Percentiles rank a stretch among this genome's conserved stretches.
Evolutionary conservation across 2,888 invertebrate genomes (phyloP).

Genomic region (Mantis religiosa): DNA sequence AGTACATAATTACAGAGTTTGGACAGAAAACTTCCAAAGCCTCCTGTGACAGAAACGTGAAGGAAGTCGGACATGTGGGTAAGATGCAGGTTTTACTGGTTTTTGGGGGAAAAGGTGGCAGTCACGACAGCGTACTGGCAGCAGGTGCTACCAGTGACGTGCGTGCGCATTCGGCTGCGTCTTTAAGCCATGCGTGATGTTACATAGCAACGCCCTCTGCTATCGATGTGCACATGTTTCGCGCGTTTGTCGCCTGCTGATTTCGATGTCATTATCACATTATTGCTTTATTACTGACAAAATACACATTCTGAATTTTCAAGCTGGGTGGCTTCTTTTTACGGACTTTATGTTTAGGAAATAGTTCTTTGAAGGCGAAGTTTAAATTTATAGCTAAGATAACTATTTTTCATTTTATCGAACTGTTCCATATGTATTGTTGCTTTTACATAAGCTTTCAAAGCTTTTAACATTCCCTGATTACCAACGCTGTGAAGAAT

Average conservation of each 20-base stretch:
- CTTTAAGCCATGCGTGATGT: not conserved
- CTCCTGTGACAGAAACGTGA: not conserved
- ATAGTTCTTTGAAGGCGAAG: too few species aligned
- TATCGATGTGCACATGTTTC: not conserved
- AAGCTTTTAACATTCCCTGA: too few species aligned
- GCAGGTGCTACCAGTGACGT: not conserved
- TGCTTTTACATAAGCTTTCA: too few species aligned
- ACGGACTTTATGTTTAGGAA: too few species aligned
- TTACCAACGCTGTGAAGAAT: too few species aligned
- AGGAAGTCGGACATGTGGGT: not conserved
- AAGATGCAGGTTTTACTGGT: not conserved
- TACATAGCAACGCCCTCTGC: not conserved
- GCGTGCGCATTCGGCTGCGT: not conserved
- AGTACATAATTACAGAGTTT: not conserved
- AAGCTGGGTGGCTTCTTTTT: too few species aligned
- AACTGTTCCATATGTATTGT: too few species aligned
- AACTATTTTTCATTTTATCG: too few species aligned
- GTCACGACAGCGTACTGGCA: not conserved
- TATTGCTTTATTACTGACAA: too few species aligned
- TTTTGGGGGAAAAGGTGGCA: not conserved
- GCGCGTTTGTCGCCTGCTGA: not conserved
- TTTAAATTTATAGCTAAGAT: too few species aligned
- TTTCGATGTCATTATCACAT: not conserved
- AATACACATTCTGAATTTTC: too few species aligned
- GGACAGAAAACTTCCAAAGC: not conserved